These are phyloP conservation scores for Napeogenes inachia DNA, from an alignment of 2,888 invertebrate genomes.

Conservation along the genomic window DNA sequence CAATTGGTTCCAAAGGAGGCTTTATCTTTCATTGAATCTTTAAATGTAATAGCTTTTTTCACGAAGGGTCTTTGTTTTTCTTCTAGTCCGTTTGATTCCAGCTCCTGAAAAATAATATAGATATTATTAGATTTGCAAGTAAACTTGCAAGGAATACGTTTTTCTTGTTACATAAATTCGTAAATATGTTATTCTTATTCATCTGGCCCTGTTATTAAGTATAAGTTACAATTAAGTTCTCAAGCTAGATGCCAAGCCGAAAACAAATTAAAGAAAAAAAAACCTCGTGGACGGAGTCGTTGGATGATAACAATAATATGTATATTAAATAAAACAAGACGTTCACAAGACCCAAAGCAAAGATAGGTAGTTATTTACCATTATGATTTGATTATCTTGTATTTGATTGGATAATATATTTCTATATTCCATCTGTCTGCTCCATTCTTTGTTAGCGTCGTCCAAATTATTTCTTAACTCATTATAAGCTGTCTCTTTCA, in stretches of 20 bases:
- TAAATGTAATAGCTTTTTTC: constrained; percentile 54
- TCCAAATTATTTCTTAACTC: constrained; percentile 51
- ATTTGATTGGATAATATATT: constrained; percentile 54
- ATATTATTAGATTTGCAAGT: not conserved
- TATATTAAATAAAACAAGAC: no score
- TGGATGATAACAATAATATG: no score
- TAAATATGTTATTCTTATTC: no score
- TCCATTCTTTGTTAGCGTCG: constrained; percentile 52
- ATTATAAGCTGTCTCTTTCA: constrained; percentile 47
- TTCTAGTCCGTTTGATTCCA: constrained; percentile 44
- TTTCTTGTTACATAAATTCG: no score
- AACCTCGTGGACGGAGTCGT: no score
- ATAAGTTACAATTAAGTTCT: no score
- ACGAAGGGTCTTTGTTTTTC: constrained; percentile 58
- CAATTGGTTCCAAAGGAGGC: constrained; percentile 46
- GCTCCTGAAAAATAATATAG: constrained; percentile 45
- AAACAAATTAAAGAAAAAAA: no score
- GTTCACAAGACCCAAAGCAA: no score
- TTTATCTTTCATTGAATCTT: constrained; percentile 52
- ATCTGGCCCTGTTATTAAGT: no score
- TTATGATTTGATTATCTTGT: constrained; percentile 49
- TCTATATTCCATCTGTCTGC: constrained; percentile 55
- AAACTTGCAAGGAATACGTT: no score
- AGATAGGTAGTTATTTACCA: constrained; percentile 39
- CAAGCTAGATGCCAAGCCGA: no score